Conservation (phyloP, 1,140 invertebrate genomes). For the Leptopilina boulardi region DNA sequence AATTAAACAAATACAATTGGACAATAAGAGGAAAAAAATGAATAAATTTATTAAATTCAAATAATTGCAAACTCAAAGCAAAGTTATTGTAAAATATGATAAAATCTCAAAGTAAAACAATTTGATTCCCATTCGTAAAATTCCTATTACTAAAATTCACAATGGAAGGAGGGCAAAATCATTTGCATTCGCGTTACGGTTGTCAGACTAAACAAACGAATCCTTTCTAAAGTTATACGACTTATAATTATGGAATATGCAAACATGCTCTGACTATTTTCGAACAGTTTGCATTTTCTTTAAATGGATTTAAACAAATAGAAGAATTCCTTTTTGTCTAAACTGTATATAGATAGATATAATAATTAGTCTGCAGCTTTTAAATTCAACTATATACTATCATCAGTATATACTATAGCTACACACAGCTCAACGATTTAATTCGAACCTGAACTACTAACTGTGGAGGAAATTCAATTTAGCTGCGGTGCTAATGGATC, state of each 20-base stretch:
- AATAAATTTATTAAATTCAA: too few relatives aligned
- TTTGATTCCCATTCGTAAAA: too few relatives aligned
- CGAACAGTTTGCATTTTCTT: too few relatives aligned
- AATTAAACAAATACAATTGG: too few relatives aligned
- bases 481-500: conserved; percentile 47
- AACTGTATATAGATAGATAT: too few relatives aligned
- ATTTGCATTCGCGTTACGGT: conserved; percentile 55
- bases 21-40: too few relatives aligned
- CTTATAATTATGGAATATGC: conserved; percentile 33
- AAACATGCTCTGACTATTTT: background rate
- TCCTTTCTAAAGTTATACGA: too few relatives aligned
- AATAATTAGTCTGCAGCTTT: conserved; percentile 50
- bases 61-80: too few relatives aligned
- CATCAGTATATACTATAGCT: conserved; percentile 48
- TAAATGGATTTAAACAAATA: conserved; percentile 6
- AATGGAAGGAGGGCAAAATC: background rate
- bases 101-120: too few relatives aligned
- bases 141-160: too few relatives aligned
- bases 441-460: conserved; percentile 46
- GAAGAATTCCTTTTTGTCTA: conserved; percentile 39
- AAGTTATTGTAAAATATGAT: too few relatives aligned
- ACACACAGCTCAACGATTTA: conserved; percentile 57
- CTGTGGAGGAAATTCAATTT: conserved; percentile 55
- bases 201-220: conserved; percentile 53
- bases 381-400: conserved; percentile 49